Evolutionary conservation across 2,888 invertebrate genomes (phyloP).

Genomic region (Smittia aterrima): DNA sequence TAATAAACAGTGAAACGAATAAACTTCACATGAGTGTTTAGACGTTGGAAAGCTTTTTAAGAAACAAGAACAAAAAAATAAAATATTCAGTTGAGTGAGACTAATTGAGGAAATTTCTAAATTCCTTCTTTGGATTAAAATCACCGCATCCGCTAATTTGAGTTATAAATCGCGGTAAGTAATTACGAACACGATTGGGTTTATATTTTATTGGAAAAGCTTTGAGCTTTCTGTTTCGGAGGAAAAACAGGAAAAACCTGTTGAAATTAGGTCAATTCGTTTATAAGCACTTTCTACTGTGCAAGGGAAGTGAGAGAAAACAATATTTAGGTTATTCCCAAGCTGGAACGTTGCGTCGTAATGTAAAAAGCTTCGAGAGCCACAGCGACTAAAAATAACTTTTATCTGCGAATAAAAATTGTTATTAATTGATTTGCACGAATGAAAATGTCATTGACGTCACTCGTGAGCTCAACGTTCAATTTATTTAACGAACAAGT

Average conservation of each 20-base stretch:
- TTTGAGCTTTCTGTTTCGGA: neutral
- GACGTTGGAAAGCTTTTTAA: too few species aligned
- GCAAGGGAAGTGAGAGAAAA: neutral
- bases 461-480: too few species aligned
- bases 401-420: too few species aligned
- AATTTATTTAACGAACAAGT: too few species aligned
- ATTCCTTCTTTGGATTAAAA: neutral
- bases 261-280: constrained; percentile 38
- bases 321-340: neutral
- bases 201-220: neutral
- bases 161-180: neutral
- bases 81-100: neutral
- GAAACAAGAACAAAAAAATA: too few species aligned
- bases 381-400: too few species aligned
- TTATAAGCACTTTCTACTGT: neutral
- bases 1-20: too few species aligned
- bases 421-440: too few species aligned
- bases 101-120: neutral
- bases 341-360: too few species aligned
- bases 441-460: too few species aligned
- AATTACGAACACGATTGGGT: neutral
- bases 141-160: neutral
- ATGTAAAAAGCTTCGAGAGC: too few species aligned
- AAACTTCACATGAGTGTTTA: too few species aligned
- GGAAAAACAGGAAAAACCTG: constrained; percentile 34